Percentiles rank a stretch among this genome's conserved stretches.
Conservation (phyloP, 2,113 vertebrate species). For the Brachypteracias leptosomus region DNA sequence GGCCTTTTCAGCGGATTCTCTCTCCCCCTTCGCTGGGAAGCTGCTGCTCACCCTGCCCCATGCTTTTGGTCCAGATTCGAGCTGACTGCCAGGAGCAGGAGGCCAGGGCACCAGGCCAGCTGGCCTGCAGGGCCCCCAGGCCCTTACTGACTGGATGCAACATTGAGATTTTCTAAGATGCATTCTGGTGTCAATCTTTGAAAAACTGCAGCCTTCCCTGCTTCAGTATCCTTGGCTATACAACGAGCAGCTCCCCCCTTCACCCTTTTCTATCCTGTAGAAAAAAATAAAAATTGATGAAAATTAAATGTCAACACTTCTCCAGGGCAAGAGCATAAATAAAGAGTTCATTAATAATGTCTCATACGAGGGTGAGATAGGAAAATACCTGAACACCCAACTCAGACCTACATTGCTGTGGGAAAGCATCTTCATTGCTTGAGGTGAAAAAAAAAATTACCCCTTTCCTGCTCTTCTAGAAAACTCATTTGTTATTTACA, state of each 20-base stretch:
- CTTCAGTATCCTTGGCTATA: not conserved
- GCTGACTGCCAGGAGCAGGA: accelerated
- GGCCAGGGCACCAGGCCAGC: not conserved
- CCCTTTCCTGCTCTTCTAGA: not conserved
- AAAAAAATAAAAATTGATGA: not conserved
- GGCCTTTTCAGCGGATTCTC: no score
- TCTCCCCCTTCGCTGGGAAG: accelerated
- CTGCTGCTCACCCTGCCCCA: no score
- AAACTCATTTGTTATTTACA: not conserved
- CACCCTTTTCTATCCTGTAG: no score
- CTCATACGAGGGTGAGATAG: not conserved
- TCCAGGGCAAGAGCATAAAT: not conserved
- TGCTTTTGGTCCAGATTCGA: no score
- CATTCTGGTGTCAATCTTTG: no score
- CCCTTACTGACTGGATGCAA: accelerated
- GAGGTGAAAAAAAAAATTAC: not conserved
- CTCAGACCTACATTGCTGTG: not conserved
- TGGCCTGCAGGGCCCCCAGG: accelerated
- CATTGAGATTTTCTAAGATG: not conserved
- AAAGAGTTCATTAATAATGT: not conserved
- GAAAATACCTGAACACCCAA: not conserved
- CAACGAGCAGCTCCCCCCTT: not conserved
- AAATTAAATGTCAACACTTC: not conserved
- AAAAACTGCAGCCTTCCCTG: not conserved
- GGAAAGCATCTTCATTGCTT: not conserved